Conservation (phyloP, 1,140 invertebrate species). For the Aphis craccivora region DNA sequence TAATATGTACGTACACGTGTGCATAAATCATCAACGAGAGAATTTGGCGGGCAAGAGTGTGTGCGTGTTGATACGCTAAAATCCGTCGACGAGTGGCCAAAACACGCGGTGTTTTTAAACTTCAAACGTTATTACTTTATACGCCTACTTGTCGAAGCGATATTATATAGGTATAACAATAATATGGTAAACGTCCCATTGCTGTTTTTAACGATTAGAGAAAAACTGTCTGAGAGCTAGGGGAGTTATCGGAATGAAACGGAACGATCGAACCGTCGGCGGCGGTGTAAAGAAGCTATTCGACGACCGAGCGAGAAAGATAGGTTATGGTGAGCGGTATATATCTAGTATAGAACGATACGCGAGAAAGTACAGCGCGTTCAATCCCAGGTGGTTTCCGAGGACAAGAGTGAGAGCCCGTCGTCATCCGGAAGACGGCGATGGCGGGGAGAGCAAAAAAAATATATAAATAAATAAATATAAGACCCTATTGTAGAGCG, state of each 20-base stretch:
- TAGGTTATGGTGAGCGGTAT: neutral
- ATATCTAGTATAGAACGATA: neutral
- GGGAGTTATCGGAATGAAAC: neutral
- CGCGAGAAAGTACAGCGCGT: neutral
- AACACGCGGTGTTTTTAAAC: neutral
- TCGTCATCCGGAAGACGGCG: neutral
- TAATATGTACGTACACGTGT: neutral
- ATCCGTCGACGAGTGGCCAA: neutral
- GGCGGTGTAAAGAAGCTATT: neutral
- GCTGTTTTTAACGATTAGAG: neutral
- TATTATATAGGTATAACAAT: no score
- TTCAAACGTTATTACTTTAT: neutral
- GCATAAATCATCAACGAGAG: neutral
- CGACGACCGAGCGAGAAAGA: neutral
- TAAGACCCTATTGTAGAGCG: conserved; percentile 8
- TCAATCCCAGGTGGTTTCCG: conserved; percentile 52
- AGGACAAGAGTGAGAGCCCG: conserved; percentile 30
- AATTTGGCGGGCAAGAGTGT: neutral
- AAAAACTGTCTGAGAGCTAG: neutral
- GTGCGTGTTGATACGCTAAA: neutral
- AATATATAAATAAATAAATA: conserved; percentile 58
- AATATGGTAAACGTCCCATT: neutral
- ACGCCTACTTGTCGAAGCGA: neutral
- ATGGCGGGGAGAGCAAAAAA: no score
- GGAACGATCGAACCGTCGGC: neutral